Base-by-base conservation (phyloP, 1,140 invertebrate genomes). In the Brachionus sp. region DNA sequence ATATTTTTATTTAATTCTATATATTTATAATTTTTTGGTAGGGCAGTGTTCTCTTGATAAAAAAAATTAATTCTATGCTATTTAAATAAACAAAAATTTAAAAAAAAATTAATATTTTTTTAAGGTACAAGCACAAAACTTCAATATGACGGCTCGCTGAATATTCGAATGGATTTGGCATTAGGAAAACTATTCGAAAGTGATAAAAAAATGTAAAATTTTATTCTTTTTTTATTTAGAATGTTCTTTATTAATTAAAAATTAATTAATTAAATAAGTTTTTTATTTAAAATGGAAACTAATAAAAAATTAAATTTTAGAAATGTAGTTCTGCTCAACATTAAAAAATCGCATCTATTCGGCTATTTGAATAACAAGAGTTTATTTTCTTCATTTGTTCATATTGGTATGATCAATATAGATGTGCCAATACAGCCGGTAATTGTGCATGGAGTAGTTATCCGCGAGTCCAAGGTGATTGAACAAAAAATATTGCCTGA, bases 361-460 rank as follows among this genome's bases (percentile, higher is more conserved):
- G 95, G 94, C 3, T 95, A 86, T 35, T 84, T 85, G 73, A 86
- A 85, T 66, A 84, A 84, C 64, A 82, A 70, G 7, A 35, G 35
- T 12, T 12, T 66, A 37, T 66, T 82, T 19, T 95, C 94, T 33
- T 94, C 93, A 9, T 89, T 97, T 68, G 87, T 96, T 0, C 95
- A 93, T 5, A 91, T 98, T 64, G 95, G 95, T 0, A 92, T 93
- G 39, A 93, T 98, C 0, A 92, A 94, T 85, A 93, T 98, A 70
- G 95, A 97, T 87, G 96, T 98, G 86, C 96, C 96, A 2, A 95
- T 98, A 87, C 96, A 98, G 90, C 96, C 96, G 0, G 95, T 97
- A 0, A 95, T 94, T 35, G 90, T 98, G 77, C 96, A 98, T 88
- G 95, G 95, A 68, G 97, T 98, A 94, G 95, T 98, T 92, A 96